A percentile compares a stretch with the other conserved stretches of the same genome.
Conservation (phyloP, 2,113 vertebrate species). For the Phalacrocorax carbo region DNA sequence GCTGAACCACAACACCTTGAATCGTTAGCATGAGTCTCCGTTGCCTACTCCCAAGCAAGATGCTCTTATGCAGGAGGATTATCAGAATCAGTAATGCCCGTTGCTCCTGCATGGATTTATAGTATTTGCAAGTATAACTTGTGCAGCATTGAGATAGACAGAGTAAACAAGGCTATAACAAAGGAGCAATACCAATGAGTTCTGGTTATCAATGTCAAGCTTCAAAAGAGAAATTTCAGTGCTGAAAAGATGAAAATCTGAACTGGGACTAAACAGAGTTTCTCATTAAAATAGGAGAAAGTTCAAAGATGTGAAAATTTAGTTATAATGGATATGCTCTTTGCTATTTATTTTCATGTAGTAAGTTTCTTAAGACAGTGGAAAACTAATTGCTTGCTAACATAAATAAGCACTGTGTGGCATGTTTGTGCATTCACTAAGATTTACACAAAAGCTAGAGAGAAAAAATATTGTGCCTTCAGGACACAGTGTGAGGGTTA, state of each 20-base stretch:
- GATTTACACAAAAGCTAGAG: not conserved
- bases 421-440: not conserved
- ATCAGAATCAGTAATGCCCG: not conserved
- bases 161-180: conserved; percentile 6
- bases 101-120: conserved; percentile 8
- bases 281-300: not conserved
- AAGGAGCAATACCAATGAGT: conserved; percentile 13
- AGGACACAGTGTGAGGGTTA: accelerated
- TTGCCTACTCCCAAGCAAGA: not conserved
- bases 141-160: not conserved
- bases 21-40: not conserved
- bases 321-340: not conserved
- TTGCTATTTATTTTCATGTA: not conserved
- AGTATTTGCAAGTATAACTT: conserved; percentile 24
- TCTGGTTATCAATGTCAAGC: conserved; percentile 21
- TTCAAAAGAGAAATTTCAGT: not conserved
- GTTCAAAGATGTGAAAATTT: not conserved
- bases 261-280: not conserved
- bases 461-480: not conserved
- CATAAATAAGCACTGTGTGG: not conserved
- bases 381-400: not conserved
- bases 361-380: not conserved
- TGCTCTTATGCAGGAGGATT: not conserved
- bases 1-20: not conserved
- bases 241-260: not conserved